Percentiles rank a stretch among this genome's conserved stretches.
Evolutionary conservation across 2,113 vertebrate genomes (phyloP).

Genomic region (Zosterops pallidus): DNA sequence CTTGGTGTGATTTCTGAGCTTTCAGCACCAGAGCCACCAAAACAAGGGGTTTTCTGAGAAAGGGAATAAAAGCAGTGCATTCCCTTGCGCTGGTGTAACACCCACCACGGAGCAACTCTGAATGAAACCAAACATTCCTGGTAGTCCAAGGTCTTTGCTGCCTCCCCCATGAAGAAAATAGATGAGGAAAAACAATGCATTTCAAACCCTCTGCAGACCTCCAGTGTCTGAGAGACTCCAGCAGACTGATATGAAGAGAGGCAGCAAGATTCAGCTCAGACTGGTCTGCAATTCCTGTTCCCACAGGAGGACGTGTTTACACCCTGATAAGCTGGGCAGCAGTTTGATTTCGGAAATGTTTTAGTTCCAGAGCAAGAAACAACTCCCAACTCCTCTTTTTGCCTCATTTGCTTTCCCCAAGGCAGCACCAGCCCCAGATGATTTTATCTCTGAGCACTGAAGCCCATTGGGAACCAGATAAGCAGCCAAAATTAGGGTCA

Average conservation of each 20-base stretch:
- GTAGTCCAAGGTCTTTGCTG: not conserved
- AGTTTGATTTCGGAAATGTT: not conserved
- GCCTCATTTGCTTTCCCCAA: not conserved
- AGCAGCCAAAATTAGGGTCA: not conserved
- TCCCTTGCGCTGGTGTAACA: not conserved
- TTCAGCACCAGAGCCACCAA: not conserved
- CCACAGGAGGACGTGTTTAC: not conserved
- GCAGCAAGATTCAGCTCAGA: not conserved
- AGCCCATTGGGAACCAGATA: not conserved
- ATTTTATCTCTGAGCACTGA: not conserved
- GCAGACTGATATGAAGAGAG: not conserved
- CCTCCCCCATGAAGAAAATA: not conserved
- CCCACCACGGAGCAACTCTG: not conserved
- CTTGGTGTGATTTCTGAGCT: rapidly evolving
- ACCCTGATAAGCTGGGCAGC: not conserved
- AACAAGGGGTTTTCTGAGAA: not conserved
- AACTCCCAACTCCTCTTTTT: not conserved
- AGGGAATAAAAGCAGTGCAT: not conserved
- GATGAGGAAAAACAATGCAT: not conserved
- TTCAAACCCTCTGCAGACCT: not conserved
- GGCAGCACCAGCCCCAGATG: not conserved
- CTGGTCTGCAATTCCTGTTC: not conserved
- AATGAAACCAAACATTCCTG: not conserved
- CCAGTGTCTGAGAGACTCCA: not conserved
- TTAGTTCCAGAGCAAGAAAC: not conserved